phyloP scores from a whole-genome alignment of 2,797 vertebrate species.

The Gastrophryne carolinensis region DNA sequence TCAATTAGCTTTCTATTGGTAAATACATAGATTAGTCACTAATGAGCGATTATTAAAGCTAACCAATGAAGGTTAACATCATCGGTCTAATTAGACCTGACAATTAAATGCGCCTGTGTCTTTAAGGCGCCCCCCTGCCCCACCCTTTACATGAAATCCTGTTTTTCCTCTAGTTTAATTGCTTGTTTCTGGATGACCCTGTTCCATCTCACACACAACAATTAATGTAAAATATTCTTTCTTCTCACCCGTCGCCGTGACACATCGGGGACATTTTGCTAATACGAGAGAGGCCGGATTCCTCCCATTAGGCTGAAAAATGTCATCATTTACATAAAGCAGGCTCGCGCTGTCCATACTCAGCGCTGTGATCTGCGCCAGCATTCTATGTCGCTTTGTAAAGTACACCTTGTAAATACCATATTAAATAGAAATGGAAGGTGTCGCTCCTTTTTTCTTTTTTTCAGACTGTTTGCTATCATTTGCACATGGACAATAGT shows the following conservation, averaged over 20 bases:
- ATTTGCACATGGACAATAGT: neutral
- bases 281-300: neutral
- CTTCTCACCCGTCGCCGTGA: neutral
- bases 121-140: neutral
- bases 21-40: too few relatives aligned
- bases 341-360: neutral
- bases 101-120: neutral
- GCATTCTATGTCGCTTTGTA: neutral
- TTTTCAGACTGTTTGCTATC: neutral
- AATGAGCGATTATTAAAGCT: neutral
- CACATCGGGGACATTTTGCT: conserved; percentile 18
- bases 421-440: neutral
- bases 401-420: neutral
- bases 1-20: too few relatives aligned
- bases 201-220: neutral
- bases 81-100: neutral
- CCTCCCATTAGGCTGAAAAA: neutral
- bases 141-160: neutral
- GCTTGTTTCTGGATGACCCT: neutral
- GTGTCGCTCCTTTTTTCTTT: neutral
- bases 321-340: neutral
- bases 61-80: neutral
- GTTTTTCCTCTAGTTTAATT: neutral
- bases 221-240: conserved; percentile 3
- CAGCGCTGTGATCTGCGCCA: neutral